Percentiles rank a stretch among this genome's conserved stretches.
Evolutionary conservation across 1,140 invertebrate genomes (phyloP).

Genomic region (Brachionus calyciflorus): DNA sequence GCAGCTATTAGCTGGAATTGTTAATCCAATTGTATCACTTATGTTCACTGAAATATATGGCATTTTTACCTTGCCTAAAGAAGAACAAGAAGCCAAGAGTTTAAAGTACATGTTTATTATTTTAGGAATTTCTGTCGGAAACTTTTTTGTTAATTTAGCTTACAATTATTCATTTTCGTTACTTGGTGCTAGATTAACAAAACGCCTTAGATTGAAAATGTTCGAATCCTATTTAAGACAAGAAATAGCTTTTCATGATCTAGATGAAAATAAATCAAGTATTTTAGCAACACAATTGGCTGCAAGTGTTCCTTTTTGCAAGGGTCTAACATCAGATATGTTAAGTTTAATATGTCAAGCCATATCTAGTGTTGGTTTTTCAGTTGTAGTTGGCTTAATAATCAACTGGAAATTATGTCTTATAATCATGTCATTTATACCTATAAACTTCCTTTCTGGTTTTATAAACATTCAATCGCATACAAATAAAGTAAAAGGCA

Average conservation of each 20-base stretch:
- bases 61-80: conserved; percentile 3
- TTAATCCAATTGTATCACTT: conserved; percentile 16
- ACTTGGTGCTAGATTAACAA: conserved; percentile 66
- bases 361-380: conserved; percentile 65
- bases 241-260: conserved; percentile 64
- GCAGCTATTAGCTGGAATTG: not conserved
- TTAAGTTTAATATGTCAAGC: conserved; percentile 61
- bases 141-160: conserved; percentile 8
- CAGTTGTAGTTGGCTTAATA: conserved; percentile 70
- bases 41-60: conserved; percentile 43
- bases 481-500: not conserved
- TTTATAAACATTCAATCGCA: conserved; percentile 18
- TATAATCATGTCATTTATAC: conserved; percentile 73
- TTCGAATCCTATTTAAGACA: conserved; percentile 68
- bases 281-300: conserved; percentile 63
- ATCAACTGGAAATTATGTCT: conserved; percentile 79
- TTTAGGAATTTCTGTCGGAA: not conserved
- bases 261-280: conserved; percentile 62
- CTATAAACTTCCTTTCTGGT: conserved; percentile 64
- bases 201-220: conserved; percentile 70
- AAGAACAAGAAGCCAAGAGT: not conserved
- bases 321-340: conserved; percentile 62
- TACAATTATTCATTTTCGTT: conserved; percentile 41
- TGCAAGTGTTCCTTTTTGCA: conserved; percentile 63
- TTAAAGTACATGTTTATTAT: conserved; percentile 18